A percentile compares a stretch with the other conserved stretches of the same genome.
These are phyloP conservation scores for Notarius lentiginosus DNA, from an alignment of 2,113 vertebrate species.

Conservation along the genomic window DNA sequence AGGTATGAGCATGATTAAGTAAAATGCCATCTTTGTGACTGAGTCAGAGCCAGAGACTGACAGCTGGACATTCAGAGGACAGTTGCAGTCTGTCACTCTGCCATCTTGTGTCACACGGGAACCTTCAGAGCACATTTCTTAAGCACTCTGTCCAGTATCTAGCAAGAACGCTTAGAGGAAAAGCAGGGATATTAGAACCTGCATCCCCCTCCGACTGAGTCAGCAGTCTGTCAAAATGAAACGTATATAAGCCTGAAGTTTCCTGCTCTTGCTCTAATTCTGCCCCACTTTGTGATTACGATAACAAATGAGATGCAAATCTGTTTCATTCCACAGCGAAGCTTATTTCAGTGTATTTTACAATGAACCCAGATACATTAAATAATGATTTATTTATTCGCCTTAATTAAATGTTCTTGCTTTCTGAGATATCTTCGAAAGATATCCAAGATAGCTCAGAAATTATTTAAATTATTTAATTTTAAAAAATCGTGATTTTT, in stretches of 20 bases:
- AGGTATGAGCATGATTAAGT: background rate
- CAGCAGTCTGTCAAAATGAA: constrained; percentile 26
- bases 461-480: too few relatives aligned
- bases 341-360: background rate
- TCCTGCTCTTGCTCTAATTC: background rate
- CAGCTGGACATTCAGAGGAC: constrained; percentile 19
- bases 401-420: background rate
- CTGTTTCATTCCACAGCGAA: background rate
- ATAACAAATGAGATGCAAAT: background rate
- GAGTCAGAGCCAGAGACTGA: background rate
- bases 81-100: background rate
- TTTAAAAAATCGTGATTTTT: too few relatives aligned
- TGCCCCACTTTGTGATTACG: background rate
- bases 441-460: too few relatives aligned
- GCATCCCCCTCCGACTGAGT: constrained; percentile 1
- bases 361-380: background rate
- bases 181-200: background rate
- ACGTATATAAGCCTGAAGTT: constrained; percentile 17
- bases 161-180: constrained; percentile 6
- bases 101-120: constrained; percentile 14
- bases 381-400: background rate
- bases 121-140: constrained; percentile 18
- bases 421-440: background rate
- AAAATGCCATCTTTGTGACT: background rate
- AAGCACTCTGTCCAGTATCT: background rate